phyloP scores from a whole-genome alignment of 2,888 invertebrate species.

The Cataglyphis rosenhaueri region DNA sequence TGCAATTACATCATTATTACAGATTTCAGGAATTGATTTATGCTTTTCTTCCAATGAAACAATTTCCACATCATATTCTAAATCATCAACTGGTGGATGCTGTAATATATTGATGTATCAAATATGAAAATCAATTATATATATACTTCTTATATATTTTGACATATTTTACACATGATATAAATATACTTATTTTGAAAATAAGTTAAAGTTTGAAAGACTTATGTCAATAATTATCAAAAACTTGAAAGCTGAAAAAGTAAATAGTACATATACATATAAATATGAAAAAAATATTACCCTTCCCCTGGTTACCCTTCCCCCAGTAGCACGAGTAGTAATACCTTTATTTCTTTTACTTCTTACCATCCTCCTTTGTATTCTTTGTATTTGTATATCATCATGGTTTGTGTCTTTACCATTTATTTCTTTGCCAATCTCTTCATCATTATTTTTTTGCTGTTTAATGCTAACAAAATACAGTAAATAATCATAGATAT shows the following conservation, averaged over 20 bases:
- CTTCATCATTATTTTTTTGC: background rate
- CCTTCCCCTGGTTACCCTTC: conserved; percentile 8
- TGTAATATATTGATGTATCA: background rate
- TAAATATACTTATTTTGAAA: background rate
- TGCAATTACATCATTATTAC: conserved; percentile 47
- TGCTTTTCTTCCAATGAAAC: conserved; percentile 37
- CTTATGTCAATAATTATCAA: background rate
- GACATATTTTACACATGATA: background rate
- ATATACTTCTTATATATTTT: background rate
- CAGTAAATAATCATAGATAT: conserved; percentile 5
- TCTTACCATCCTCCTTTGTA: conserved; percentile 26
- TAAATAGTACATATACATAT: background rate
- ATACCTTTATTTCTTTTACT: background rate
- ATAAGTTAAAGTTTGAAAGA: background rate
- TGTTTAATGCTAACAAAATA: background rate
- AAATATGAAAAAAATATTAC: conserved; percentile 34
- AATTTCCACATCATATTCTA: conserved; percentile 57
- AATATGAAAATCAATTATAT: background rate
- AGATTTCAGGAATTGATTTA: background rate
- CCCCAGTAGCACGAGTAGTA: background rate
- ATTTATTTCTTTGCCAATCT: background rate
- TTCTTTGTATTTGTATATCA: conserved; percentile 22
- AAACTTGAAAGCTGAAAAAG: background rate
- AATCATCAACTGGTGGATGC: background rate
- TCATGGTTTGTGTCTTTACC: background rate